Conservation (phyloP, 2,888 invertebrate genomes). For the Dione vanillae region DNA sequence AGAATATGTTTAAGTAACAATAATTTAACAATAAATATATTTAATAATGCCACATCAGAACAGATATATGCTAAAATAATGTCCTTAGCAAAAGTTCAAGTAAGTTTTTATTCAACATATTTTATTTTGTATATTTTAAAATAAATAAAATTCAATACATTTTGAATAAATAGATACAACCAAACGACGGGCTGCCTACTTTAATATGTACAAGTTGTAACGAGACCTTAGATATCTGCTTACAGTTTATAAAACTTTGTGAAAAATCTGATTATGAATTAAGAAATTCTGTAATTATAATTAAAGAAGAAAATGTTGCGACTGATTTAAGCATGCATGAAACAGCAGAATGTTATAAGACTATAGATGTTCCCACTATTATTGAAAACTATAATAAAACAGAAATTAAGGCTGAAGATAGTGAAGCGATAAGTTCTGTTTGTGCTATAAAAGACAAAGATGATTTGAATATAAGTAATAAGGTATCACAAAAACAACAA, state of each 20-base stretch:
- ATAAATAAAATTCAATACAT: background rate
- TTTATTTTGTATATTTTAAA: background rate
- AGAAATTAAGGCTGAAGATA: background rate
- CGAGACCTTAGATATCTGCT: conserved; percentile 61
- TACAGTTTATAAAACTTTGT: conserved; percentile 66
- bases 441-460: conserved; percentile 37
- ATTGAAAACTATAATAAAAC: background rate
- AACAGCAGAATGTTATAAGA: background rate
- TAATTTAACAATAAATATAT: conserved; percentile 57
- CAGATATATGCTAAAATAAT: conserved; percentile 66
- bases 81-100: conserved; percentile 65
- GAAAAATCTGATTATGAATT: conserved; percentile 63
- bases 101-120: conserved; percentile 49
- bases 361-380: background rate
- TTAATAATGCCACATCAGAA: conserved; percentile 52
- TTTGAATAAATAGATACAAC: conserved; percentile 59
- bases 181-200: conserved; percentile 67
- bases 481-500: conserved; percentile 53
- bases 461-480: conserved; percentile 17
- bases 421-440: conserved; percentile 47
- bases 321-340: conserved; percentile 1
- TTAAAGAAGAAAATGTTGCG: conserved; percentile 33
- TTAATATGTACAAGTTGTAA: conserved; percentile 67
- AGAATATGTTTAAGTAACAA: conserved; percentile 64
- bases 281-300: conserved; percentile 48